Percentiles rank a stretch among this genome's conserved stretches.
phyloP scores from a whole-genome alignment of 2,797 vertebrate species.

The Sebastes flavidus region DNA sequence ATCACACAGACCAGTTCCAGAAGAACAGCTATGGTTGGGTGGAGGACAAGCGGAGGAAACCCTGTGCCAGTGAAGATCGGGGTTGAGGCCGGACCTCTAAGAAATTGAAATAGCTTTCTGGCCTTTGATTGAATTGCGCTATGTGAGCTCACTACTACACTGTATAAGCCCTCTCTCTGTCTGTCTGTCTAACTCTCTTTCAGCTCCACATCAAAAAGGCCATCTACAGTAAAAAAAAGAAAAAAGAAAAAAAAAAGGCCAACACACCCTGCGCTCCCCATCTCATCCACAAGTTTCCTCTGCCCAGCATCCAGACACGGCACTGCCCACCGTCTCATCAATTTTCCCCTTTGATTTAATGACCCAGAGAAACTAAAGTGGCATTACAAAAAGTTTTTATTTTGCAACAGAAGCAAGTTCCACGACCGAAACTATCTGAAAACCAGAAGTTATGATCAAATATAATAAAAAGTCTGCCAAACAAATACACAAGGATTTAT shows the following conservation, averaged over 20 bases:
- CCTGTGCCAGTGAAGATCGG: constrained; percentile 15
- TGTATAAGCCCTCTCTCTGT: constrained; percentile 44
- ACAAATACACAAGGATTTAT: constrained; percentile 60
- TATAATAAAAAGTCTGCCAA: constrained; percentile 3
- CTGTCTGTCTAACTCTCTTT: constrained; percentile 64
- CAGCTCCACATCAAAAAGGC: constrained; percentile 79
- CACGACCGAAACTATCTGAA: constrained; percentile 17
- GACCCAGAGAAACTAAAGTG: constrained; percentile 56
- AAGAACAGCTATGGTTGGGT: constrained; percentile 5
- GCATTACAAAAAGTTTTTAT: constrained; percentile 58
- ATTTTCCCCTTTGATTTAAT: constrained; percentile 79
- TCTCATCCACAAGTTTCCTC: constrained; percentile 62
- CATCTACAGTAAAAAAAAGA: constrained; percentile 52
- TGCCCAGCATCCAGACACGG: constrained; percentile 54
- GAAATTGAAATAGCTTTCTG: constrained; percentile 77
- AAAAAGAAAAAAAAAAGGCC: constrained; percentile 23
- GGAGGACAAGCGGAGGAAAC: constrained; percentile 41
- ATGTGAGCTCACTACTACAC: constrained; percentile 62
- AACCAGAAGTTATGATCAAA: constrained; percentile 10
- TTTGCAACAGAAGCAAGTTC: constrained; percentile 41
- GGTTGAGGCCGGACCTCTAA: constrained; percentile 62
- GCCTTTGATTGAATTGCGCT: constrained; percentile 78
- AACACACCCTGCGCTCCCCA: constrained; percentile 53
- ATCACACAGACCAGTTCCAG: constrained; percentile 7
- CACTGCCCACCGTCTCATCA: constrained; percentile 71